Base-by-base conservation (phyloP, 2,888 invertebrate species). In the Acholoe squamosa region DNA sequence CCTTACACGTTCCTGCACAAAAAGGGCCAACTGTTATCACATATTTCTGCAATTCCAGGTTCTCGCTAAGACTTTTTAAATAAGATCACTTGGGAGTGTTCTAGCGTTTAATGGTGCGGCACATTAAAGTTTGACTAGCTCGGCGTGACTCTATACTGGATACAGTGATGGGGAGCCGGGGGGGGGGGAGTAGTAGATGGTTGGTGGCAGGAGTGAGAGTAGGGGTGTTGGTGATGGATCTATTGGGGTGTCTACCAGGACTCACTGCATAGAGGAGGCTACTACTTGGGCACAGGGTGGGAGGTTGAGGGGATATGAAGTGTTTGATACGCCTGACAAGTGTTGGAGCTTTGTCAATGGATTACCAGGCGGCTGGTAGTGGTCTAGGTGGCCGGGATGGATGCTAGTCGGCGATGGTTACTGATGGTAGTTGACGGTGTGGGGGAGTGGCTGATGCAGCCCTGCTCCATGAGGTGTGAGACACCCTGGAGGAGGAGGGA, bases 301-400 rank as follows among this genome's bases (percentile, higher is more conserved):
- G 16, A 5, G 31, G 31, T 5, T 28, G 76, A 31, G 76, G 31
- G 76, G 76, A 76, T 76, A 80, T 80, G 80, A 80, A 80, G 80
- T 80, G 80, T 19, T 80, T 33, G 80, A 43, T 80, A 80, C 80
- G 80, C n/a, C 80, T 80, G 80, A 80, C 80, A 80, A 80, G 80
- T 34, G 80, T 34, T 25, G 16, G 34, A 19, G 80, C 80, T 80
- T 80, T 33, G 80, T 80, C 80, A 43, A 43, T 43, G 80, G 80
- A 80, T 80, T 80, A 80, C 43, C 80, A 43, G 80, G 34, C 43
- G 80, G 34, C 76, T 28, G 31, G 28, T 31, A 16, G 76, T 31
- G 76, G 76, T 16, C 76, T 14, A n/a, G 28, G 31, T 76, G 61
- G 61, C 25, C 5, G 25, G 76, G 25, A 16, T 76, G 76, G 25